Conservation (phyloP, 2,113 vertebrate genomes). For the Sardina pilchardus region DNA sequence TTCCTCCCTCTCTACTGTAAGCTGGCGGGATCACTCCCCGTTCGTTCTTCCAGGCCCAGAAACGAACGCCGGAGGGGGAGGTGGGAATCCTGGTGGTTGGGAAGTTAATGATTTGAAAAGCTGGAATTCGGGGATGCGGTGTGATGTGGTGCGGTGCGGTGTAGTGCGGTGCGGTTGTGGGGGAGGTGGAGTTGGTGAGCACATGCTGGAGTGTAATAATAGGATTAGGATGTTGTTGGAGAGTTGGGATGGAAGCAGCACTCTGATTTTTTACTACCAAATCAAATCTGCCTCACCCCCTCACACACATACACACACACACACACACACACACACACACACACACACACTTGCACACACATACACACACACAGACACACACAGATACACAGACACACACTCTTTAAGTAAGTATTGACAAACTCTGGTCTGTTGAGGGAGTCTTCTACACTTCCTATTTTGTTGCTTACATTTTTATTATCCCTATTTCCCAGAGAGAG, state of each 20-base stretch:
- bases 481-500: background rate
- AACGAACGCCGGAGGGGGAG: slow-evolving; percentile 21
- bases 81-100: slow-evolving; percentile 50
- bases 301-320: background rate
- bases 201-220: slow-evolving; percentile 50
- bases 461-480: background rate
- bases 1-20: slow-evolving; percentile 43
- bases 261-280: slow-evolving; percentile 18
- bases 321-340: slow-evolving; percentile 7
- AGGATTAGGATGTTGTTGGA: slow-evolving; percentile 49
- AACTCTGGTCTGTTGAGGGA: background rate
- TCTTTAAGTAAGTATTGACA: slow-evolving; percentile 3
- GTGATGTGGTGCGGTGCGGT: background rate
- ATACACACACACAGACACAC: background rate
- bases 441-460: background rate
- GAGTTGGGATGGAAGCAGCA: slow-evolving; percentile 31
- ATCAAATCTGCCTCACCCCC: background rate
- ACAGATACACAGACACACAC: background rate
- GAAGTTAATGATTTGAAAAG: slow-evolving; percentile 53
- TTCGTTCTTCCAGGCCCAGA: slow-evolving; percentile 22
- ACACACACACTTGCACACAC: background rate
- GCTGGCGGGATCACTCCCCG: slow-evolving; percentile 31
- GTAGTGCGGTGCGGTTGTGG: background rate
- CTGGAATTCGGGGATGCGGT: slow-evolving; percentile 28
- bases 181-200: background rate